Evolutionary conservation across 1,140 invertebrate genomes (phyloP).

Genomic region (Brachionus manjavacas): DNA sequence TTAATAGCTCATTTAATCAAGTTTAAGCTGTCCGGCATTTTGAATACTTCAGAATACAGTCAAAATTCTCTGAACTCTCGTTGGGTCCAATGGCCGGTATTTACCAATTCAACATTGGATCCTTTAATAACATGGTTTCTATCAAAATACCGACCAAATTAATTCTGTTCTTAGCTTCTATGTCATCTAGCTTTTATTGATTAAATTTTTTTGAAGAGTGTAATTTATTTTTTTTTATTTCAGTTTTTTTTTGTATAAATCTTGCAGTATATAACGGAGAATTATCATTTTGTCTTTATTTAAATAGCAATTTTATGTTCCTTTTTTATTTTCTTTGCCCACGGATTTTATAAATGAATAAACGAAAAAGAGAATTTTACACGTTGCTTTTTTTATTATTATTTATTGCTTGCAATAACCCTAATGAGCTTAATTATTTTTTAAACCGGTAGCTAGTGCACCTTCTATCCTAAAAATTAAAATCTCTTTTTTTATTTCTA

Average conservation of each 20-base stretch:
- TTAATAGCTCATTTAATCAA: neutral
- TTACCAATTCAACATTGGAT: neutral
- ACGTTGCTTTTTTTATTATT: neutral
- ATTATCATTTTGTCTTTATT: neutral
- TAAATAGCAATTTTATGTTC: conserved; percentile 20
- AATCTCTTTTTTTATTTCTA: neutral
- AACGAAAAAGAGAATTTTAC: conserved; percentile 11
- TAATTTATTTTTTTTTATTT: neutral
- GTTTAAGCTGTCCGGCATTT: neutral
- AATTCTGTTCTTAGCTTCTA: neutral
- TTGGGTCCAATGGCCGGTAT: neutral
- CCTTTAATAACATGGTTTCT: conserved; percentile 28
- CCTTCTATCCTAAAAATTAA: neutral
- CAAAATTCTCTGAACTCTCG: neutral
- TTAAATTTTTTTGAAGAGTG: neutral
- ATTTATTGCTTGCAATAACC: neutral
- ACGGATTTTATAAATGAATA: neutral
- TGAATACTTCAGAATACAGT: neutral
- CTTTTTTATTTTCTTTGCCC: neutral
- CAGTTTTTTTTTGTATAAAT: neutral
- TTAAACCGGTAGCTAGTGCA: neutral
- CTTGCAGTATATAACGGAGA: neutral
- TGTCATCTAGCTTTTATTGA: neutral
- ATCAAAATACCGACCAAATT: neutral
- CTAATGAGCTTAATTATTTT: neutral